phyloP scores from a whole-genome alignment of 2,797 vertebrate species.

The Leptodactylus fallax region DNA sequence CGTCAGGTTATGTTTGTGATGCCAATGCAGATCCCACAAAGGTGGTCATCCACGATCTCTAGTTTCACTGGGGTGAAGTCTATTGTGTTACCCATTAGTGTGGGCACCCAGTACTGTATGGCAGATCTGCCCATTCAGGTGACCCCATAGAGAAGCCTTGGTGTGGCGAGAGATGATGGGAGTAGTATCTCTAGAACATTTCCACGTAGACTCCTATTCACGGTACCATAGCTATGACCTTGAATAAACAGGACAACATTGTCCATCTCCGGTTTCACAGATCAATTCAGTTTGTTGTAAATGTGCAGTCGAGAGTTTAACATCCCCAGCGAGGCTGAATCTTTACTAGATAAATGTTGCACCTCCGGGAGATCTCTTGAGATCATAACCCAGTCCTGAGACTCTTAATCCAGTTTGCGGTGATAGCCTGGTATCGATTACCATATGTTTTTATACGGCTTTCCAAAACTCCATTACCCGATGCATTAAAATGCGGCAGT shows the following conservation, averaged over 20 bases:
- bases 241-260: not conserved
- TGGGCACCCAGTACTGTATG: too few relatives aligned
- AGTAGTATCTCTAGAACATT: not conserved
- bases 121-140: too few relatives aligned
- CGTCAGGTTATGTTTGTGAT: too few relatives aligned
- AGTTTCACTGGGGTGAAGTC: not conserved
- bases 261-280: not conserved
- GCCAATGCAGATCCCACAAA: too few relatives aligned
- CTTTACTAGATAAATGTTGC: not conserved
- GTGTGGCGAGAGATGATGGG: not conserved
- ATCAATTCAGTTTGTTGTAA: slow-evolving; percentile 8
- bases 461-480: slow-evolving; percentile 55
- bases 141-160: too few relatives aligned
- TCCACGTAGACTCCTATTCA: not conserved
- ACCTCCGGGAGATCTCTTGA: not conserved
- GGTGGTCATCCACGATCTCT: not conserved
- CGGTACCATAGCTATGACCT: not conserved
- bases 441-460: slow-evolving; percentile 37
- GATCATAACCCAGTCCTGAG: not conserved
- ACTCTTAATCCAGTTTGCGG: slow-evolving; percentile 23
- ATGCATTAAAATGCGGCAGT: slow-evolving; percentile 44
- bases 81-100: not conserved
- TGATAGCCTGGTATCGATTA: slow-evolving; percentile 35
- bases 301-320: not conserved
- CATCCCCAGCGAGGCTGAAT: not conserved